Evolutionary conservation across 2,797 vertebrate genomes (phyloP).

Genomic region (Parauchenoglanis punctatus): DNA sequence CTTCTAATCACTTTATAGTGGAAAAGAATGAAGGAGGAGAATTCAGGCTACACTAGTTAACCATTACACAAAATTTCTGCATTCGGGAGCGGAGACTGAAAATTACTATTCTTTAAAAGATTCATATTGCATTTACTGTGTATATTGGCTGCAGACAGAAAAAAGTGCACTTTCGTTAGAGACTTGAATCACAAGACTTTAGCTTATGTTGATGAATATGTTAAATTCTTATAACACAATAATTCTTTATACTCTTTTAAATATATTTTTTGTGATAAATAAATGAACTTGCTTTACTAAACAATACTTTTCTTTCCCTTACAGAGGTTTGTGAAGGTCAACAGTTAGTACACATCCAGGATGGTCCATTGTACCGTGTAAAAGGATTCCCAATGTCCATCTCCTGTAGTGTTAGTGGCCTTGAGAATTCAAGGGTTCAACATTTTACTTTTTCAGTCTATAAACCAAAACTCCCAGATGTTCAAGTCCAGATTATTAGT

Average conservation of each 20-base stretch:
- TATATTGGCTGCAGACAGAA: background rate
- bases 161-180: background rate
- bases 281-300: background rate
- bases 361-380: slow-evolving; percentile 75
- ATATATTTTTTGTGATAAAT: background rate
- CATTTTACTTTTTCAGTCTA: slow-evolving; percentile 64
- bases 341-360: slow-evolving; percentile 62
- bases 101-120: background rate
- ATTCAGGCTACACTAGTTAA: background rate
- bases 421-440: background rate
- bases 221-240: background rate
- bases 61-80: background rate
- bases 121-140: background rate
- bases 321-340: slow-evolving; percentile 67
- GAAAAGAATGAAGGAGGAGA: background rate
- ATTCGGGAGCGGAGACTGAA: background rate
- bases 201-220: background rate
- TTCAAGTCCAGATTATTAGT: slow-evolving; percentile 64
- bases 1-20: background rate
- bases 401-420: slow-evolving; percentile 72
- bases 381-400: slow-evolving; percentile 66
- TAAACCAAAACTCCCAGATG: fast-evolving
- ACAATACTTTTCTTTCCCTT: slow-evolving; percentile 6
- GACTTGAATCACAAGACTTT: background rate
- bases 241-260: background rate